Evolutionary conservation across 64 coral and sea anemone genomes (phyloP), one percentile per base, ranked within the genome.

Genomic region (Pachyseris speciosa): DNA sequence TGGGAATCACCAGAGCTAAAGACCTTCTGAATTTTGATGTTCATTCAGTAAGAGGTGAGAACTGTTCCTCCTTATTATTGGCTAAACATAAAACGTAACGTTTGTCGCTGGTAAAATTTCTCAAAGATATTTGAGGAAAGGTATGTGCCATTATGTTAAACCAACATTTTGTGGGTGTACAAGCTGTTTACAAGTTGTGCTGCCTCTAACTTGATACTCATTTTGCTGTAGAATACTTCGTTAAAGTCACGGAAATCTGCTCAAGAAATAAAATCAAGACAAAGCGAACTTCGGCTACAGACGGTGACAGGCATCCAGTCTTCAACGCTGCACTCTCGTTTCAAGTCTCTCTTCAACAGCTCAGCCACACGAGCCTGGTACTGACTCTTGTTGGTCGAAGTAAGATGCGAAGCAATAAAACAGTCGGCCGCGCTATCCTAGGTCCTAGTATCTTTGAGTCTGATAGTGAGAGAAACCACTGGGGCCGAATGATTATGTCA

Each of bases 401-500:
- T 11, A 92, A 75, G 27, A 69, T 96, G 64, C 57, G 84, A 9
- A 81, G 78, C 51, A 77, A 83, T 43, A 80, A 72, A 29, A 81
- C 86, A 16, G 78, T 92, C 75, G 94, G 94, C 25, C 94, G 94
- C 52, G 75, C 65, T 4, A 67, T 92, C 47, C 58, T 96, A 24
- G 90, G 94, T 1, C 94, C 90, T 4, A 80, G 80, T 13, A 66
- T 96, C 9, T 87, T 67, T 44, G 94, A 66, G 38, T 87, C 72
- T 28, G 90, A 89, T 28, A 83, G 41, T 30, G 94, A 96, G 25
- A 69, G 86, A 34, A 96, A 81, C 37, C 94, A 96, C 84, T 96
- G 94, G 94, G 94, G 94, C 5, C 71, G 84, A 88, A 96, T 96
- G 94, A 72, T 88, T 16, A 73, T 78, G 53, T 60, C 51, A 59